A percentile compares a stretch with the other conserved stretches of the same genome.
Conservation (phyloP, 2,797 vertebrate genomes). For the Arrhamphus sclerolepis region DNA sequence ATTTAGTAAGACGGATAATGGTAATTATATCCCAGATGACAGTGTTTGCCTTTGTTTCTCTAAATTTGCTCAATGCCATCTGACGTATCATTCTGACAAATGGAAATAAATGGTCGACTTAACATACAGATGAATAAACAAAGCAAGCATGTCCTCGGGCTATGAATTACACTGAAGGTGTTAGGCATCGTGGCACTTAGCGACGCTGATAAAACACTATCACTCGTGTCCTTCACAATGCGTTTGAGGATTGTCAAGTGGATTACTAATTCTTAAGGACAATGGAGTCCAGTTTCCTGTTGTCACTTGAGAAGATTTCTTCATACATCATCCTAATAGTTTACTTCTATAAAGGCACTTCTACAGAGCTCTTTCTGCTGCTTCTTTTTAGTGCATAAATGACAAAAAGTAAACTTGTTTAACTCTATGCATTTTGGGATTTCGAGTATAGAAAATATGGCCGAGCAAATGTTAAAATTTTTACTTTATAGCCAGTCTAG, state of each 20-base stretch:
- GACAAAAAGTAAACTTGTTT: too few species aligned
- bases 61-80: constrained; percentile 59
- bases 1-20: constrained; percentile 71
- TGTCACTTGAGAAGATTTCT: constrained; percentile 21
- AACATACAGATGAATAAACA: constrained; percentile 66
- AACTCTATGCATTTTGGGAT: too few species aligned
- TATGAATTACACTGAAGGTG: constrained; percentile 39
- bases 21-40: constrained; percentile 65
- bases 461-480: too few species aligned
- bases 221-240: constrained; percentile 47
- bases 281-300: constrained; percentile 22
- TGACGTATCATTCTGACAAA: constrained; percentile 54
- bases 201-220: constrained; percentile 56
- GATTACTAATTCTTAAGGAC: constrained; percentile 48
- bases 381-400: too few species aligned
- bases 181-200: constrained; percentile 54
- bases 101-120: constrained; percentile 64
- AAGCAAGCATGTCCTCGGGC: constrained; percentile 56
- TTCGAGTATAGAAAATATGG: too few species aligned
- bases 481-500: too few species aligned
- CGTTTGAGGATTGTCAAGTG: constrained; percentile 28
- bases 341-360: too few species aligned
- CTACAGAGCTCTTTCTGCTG: too few species aligned
- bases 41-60: constrained; percentile 61
- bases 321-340: constrained; percentile 6